These are phyloP conservation scores for Heliornis fulica DNA, from an alignment of 2,113 vertebrate genomes.

Conservation along the genomic window DNA sequence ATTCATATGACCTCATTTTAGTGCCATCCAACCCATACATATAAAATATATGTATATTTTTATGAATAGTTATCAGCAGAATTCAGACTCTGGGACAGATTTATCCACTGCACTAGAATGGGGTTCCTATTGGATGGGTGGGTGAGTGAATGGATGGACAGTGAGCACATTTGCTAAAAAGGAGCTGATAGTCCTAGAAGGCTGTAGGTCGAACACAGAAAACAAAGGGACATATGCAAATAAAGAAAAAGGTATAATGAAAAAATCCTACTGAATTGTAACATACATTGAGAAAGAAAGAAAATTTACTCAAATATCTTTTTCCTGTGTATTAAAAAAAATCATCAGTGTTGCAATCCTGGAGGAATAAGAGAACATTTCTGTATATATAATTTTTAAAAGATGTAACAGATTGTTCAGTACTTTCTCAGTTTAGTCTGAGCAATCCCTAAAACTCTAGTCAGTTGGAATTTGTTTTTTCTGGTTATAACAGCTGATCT, in stretches of 20 bases:
- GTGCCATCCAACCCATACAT: not conserved
- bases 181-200: not conserved
- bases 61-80: not conserved
- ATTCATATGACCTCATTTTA: not conserved
- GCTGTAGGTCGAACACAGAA: not conserved
- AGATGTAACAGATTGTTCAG: not conserved
- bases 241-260: not conserved
- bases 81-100: not conserved
- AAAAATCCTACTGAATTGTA: not conserved
- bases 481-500: not conserved
- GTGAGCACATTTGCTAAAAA: not conserved
- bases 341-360: not conserved
- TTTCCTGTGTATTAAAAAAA: not conserved
- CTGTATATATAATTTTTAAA: not conserved
- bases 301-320: not conserved
- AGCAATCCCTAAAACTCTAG: not conserved
- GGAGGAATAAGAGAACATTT: not conserved
- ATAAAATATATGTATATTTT: not conserved
- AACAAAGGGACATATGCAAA: not conserved
- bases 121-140: not conserved
- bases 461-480: not conserved
- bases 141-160: not conserved
- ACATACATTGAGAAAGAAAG: not conserved
- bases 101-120: fast-evolving
- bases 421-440: not conserved